Conservation (phyloP, 2,113 vertebrate genomes). For the Condylura cristata region DNA sequence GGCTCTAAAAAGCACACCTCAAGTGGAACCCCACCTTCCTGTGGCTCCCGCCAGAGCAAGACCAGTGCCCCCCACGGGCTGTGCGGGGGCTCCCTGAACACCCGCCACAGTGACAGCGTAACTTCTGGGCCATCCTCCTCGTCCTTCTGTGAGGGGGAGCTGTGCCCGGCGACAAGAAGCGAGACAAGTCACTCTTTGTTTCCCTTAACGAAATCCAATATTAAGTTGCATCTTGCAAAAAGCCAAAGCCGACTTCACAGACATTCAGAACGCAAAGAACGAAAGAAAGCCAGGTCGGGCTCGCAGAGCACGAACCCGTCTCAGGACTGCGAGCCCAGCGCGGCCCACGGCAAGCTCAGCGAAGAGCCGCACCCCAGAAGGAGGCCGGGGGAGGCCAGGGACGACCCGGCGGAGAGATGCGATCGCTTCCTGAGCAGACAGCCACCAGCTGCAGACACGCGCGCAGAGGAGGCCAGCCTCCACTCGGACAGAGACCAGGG, state of each 20-base stretch:
- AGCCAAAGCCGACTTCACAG: not conserved
- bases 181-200: not conserved
- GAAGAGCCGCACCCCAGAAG: not conserved
- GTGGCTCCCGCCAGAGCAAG: not conserved
- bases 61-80: not conserved
- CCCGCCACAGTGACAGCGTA: accelerated
- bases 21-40: not conserved
- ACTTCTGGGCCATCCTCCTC: not conserved
- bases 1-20: not conserved
- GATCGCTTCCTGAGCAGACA: not conserved
- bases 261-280: not conserved
- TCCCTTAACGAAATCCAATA: constrained; percentile 20
- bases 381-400: not conserved
- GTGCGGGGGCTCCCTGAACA: too few relatives aligned
- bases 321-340: not conserved
- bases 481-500: not conserved
- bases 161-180: too few relatives aligned
- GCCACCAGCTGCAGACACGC: not conserved
- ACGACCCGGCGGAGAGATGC: not conserved
- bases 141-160: not conserved
- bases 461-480: not conserved
- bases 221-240: constrained; percentile 4
- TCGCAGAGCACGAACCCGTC: not conserved
- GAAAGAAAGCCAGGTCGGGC: not conserved
- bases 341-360: not conserved